phyloP scores from a whole-genome alignment of 2,888 invertebrate species.

The Anthophora plumipes region DNA sequence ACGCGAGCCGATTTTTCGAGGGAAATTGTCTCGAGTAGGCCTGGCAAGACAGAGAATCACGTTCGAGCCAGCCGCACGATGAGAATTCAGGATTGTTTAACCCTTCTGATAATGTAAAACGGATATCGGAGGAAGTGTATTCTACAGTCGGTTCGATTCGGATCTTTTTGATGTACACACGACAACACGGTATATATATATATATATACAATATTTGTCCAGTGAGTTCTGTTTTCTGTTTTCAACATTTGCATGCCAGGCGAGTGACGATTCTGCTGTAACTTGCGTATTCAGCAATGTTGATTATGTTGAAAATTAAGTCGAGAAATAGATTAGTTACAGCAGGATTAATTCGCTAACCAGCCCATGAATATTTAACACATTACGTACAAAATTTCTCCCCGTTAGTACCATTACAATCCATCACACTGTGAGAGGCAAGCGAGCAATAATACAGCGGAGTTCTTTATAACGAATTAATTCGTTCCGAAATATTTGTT shows the following conservation, averaged over 20 bases:
- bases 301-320: not conserved
- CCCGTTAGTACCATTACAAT: not conserved
- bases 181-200: not conserved
- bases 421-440: not conserved
- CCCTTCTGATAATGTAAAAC: not conserved
- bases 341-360: not conserved
- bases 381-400: slow-evolving; percentile 6
- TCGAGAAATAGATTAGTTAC: not conserved
- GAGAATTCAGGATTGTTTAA: not conserved
- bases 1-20: not conserved
- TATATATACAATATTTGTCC: too few relatives aligned
- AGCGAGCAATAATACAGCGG: too few relatives aligned
- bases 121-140: slow-evolving; percentile 17
- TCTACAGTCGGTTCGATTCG: slow-evolving; percentile 16
- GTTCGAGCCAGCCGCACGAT: not conserved
- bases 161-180: not conserved
- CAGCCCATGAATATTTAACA: not conserved
- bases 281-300: not conserved
- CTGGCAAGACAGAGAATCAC: slow-evolving; percentile 7
- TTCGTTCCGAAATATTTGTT: too few relatives aligned
- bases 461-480: too few relatives aligned
- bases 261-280: slow-evolving; percentile 1
- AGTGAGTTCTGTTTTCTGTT: slow-evolving; percentile 15
- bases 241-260: slow-evolving; percentile 5
- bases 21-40: not conserved